Percentiles rank a stretch among this genome's conserved stretches.
phyloP scores from a whole-genome alignment of 1,140 invertebrate genomes.

The Hormaphis cornu region DNA sequence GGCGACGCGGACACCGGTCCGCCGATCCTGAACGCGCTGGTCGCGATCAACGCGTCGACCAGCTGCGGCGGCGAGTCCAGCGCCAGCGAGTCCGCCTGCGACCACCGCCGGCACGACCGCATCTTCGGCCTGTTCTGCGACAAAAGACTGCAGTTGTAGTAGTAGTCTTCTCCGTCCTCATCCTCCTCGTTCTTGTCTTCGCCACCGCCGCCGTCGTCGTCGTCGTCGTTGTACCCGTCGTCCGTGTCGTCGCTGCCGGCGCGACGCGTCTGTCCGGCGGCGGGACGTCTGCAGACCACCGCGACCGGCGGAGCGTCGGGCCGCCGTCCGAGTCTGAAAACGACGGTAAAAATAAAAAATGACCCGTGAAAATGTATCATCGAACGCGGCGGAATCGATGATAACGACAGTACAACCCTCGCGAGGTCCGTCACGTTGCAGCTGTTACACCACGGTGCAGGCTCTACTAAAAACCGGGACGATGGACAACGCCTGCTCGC shows the following conservation, averaged over 20 bases:
- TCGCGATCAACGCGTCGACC: neutral
- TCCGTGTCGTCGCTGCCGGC: neutral
- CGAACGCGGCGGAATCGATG: neutral
- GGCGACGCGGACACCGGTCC: slow-evolving; percentile 32
- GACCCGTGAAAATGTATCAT: too few species aligned
- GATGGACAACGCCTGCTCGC: too few species aligned
- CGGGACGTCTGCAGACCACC: neutral
- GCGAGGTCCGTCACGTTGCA: neutral
- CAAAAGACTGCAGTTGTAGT: slow-evolving; percentile 10
- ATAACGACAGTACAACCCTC: too few species aligned
- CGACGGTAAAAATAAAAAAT: neutral
- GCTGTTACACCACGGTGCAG: too few species aligned
- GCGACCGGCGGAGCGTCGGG: neutral
- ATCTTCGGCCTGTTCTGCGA: slow-evolving; percentile 37
- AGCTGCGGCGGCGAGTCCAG: slow-evolving; percentile 39
- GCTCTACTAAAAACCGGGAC: too few species aligned
- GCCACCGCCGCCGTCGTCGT: neutral
- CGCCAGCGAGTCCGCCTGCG: slow-evolving; percentile 35
- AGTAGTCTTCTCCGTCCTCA: slow-evolving; percentile 15
- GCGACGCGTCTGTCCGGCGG: neutral
- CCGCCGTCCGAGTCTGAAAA: neutral
- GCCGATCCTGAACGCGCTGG: slow-evolving; percentile 18
- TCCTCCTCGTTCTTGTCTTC: neutral
- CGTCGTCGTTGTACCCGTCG: slow-evolving; percentile 23
- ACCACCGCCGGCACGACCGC: slow-evolving; percentile 38